Evolutionary conservation across 2,888 invertebrate species (phyloP).

Genomic region (Cataglyphis rosenhaueri): DNA sequence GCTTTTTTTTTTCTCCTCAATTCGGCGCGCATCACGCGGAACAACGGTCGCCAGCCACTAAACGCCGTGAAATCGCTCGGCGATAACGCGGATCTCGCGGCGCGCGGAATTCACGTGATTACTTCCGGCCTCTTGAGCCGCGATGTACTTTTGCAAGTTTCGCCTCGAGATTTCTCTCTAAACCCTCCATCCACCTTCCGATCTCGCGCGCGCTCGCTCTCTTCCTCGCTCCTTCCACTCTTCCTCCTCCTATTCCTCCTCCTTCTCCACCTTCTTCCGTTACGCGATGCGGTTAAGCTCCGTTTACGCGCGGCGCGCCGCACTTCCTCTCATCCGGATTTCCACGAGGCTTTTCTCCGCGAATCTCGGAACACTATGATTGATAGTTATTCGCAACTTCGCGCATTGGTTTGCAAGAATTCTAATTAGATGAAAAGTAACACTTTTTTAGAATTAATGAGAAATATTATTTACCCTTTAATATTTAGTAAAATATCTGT

Average conservation of each 20-base stretch:
- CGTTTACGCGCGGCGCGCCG: conserved; percentile 80
- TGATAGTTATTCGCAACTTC: conserved; percentile 67
- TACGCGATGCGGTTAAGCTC: conserved; percentile 78
- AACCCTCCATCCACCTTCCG: conserved; percentile 44
- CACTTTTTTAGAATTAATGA: conserved; percentile 31
- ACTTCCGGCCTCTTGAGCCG: conserved; percentile 84
- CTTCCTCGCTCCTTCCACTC: conserved; percentile 15
- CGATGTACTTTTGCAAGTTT: conserved; percentile 85
- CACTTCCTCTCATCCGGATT: conserved; percentile 77
- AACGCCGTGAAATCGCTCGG: conserved; percentile 78
- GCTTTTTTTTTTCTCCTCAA: conserved; percentile 42
- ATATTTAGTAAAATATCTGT: neutral
- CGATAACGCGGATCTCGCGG: conserved; percentile 74
- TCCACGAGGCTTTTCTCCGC: conserved; percentile 69
- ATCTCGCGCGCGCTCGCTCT: neutral
- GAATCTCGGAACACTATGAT: conserved; percentile 60
- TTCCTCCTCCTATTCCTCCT: conserved; percentile 33
- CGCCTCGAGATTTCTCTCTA: conserved; percentile 73
- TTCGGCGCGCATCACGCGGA: conserved; percentile 58
- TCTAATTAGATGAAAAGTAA: conserved; percentile 56
- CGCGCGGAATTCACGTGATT: conserved; percentile 80
- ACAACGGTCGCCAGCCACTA: conserved; percentile 76
- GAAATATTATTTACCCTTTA: neutral
- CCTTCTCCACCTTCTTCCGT: conserved; percentile 44
- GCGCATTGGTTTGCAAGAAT: conserved; percentile 60